Evolutionary conservation across 2,797 vertebrate species (phyloP).

Genomic region (Lithobates pipiens): DNA sequence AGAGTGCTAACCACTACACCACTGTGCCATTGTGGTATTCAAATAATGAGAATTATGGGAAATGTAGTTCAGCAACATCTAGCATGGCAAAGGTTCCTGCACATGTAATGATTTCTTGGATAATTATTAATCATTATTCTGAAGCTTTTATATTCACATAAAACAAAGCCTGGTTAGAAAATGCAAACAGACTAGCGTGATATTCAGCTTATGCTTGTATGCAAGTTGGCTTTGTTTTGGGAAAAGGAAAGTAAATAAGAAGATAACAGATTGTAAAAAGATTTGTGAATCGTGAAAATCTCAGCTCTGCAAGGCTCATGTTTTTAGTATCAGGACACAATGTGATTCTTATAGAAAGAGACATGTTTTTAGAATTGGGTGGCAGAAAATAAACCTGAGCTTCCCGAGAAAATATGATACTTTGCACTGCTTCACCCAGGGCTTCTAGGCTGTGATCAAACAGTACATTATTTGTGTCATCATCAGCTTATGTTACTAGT

Average conservation of each 20-base stretch:
- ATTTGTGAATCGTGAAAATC: constrained; percentile 50
- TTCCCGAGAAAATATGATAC: constrained; percentile 28
- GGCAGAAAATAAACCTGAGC: constrained; percentile 24
- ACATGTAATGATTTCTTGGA: constrained; percentile 19
- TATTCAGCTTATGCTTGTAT: constrained; percentile 13
- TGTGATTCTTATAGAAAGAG: constrained; percentile 47
- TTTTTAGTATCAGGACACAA: constrained; percentile 45
- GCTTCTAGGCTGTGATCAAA: neutral
- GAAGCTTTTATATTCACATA: constrained; percentile 45
- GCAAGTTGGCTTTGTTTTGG: constrained; percentile 33
- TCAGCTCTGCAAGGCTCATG: constrained; percentile 34
- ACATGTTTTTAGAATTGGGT: constrained; percentile 28
- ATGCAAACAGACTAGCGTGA: constrained; percentile 10
- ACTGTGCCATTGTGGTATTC: no score
- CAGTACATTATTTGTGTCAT: neutral
- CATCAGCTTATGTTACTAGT: neutral
- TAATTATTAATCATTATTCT: constrained; percentile 32
- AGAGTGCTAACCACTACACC: no score
- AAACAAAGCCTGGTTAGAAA: constrained; percentile 15
- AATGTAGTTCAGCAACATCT: constrained; percentile 23
- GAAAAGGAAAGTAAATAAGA: constrained; percentile 31
- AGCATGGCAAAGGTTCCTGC: neutral
- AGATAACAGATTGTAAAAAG: constrained; percentile 52
- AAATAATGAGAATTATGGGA: constrained; percentile 8
- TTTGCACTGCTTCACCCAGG: constrained; percentile 27